Base-by-base conservation (phyloP, 2,113 vertebrate species). In the Romanogobio albipinnatus region DNA sequence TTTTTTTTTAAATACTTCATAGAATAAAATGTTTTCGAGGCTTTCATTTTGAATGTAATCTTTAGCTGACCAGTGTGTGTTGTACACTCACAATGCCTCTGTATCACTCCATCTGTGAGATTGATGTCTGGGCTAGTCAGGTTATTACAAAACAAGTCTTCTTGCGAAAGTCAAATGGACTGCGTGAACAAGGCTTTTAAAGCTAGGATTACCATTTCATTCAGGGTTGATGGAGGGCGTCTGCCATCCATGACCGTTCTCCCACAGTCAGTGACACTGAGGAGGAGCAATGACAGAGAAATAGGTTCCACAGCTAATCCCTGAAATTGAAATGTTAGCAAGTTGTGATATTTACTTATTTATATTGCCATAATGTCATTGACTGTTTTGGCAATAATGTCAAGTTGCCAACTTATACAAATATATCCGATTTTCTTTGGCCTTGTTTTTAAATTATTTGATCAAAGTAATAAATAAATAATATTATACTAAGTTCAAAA, bases 81-180 rank as follows among this genome's bases (percentile, higher is more conserved):
- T 76, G 22, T 9, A 33, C 15, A 33, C 13, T 24, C n/a, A 33
- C 47, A 76, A 33, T 76, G 7, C 15, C n/a, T 80, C n/a, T 4
- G 10, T 78, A n/a, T 78, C 33, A 17, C 59, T 49, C 13, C 59
- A 64, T 64, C 22, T 64, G 56, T 64, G 43, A 58, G 22, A 47
- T 15, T 47, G 22, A 77, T 61, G 13, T 22, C 49, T 39, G 61
- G n/a, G 45, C 26, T 22, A 33, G 19, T 68, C 51, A 24, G 70
- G 36, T 64, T 80, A 66, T 88, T 76, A 83, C 47, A 83, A 76
- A 17, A 26, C 47, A 81, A 26, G 45, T 86, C 70, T 76, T 80
- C n/a, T 19, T 53, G 36, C 33, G 10, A 26, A 51, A 76, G 76
- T 77, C 78, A 84, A 84, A 88, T 84, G 70, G 62, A 81, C 76